Conservation (phyloP, 2,888 invertebrate species). For the Dynastes tityus region DNA sequence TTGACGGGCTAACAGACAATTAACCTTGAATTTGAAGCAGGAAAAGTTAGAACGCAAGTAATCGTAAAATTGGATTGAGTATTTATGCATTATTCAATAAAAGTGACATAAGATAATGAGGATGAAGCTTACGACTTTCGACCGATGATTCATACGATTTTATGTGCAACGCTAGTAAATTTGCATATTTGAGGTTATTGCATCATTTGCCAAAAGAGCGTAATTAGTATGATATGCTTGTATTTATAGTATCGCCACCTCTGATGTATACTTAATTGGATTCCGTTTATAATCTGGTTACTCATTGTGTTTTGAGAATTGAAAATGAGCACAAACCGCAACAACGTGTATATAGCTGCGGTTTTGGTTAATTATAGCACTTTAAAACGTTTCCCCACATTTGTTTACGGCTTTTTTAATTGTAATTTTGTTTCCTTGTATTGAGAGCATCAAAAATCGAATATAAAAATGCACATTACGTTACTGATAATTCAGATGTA, state of each 20-base stretch:
- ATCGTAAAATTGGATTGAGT: background rate
- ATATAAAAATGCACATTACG: too few relatives aligned
- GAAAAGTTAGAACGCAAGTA: background rate
- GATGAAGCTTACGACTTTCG: background rate
- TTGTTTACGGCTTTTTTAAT: too few relatives aligned
- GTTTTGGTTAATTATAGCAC: background rate
- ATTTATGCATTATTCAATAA: constrained; percentile 25
- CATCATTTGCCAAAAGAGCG: background rate
- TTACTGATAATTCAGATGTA: too few relatives aligned
- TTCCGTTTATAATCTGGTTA: constrained; percentile 1
- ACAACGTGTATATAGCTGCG: background rate
- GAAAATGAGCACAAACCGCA: background rate
- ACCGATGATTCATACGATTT: background rate
- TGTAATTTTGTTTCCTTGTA: too few relatives aligned
- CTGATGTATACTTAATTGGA: background rate
- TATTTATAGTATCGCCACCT: constrained; percentile 12
- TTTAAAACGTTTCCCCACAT: too few relatives aligned
- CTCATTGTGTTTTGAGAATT: constrained; percentile 11
- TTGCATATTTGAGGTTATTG: constrained; percentile 28
- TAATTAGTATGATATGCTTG: background rate
- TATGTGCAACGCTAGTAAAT: constrained; percentile 5
- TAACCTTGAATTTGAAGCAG: constrained; percentile 24
- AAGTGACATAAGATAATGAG: constrained; percentile 9
- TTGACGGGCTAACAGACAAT: background rate
- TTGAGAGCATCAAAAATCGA: too few relatives aligned